Base-by-base conservation (phyloP, 2,113 vertebrate genomes). In the Clarias magur region DNA sequence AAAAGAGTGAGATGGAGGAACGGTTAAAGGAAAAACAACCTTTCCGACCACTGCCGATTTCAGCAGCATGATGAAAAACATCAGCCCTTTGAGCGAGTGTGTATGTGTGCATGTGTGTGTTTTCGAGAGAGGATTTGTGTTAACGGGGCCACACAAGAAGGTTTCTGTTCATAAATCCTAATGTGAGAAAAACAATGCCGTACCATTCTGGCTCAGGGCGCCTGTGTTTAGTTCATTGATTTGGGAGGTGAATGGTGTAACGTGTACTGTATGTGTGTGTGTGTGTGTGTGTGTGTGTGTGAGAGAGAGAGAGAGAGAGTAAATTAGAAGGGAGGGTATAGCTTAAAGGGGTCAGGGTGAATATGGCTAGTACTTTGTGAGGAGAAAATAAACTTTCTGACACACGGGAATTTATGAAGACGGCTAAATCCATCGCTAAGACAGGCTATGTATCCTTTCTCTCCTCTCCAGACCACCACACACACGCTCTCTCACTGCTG, bases 101-200 rank as follows among this genome's bases (percentile, higher is more conserved):
- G 85, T 62, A 57, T 73, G 42, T 70, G 42, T 60, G 79, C 83
- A 42, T 25, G 48, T 80, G 88, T 80, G 80, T 83, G 73, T 85
- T 62, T 90, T 34, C 81, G 76, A 54, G 67, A 63, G 85, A 87
- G 62, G 17, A 57, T 30, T 82, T 80, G 92, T 89, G 91, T 90
- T 92, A 93, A 88, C 90, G 90, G 94, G 89, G 93, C 94, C 95
- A 95, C 94, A 96, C 94, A 95, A 93, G 95, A 94, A 90, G 94
- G 88, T 93, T 92, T 87, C 88, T 93, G 92, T 92, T 93, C 92
- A 94, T 94, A 93, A 94, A 95, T 92, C 91, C 88, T 91, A 91
- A 95, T 93, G 92, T 92, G 93, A 95, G 92, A 94, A 93, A 93
- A 93, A 94, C 89, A 91, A 88, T 87, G 86, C 84, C 21, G 42